Evolutionary conservation across 23 tunicate genomes (phyloP).

Genomic region (Styela clava): DNA sequence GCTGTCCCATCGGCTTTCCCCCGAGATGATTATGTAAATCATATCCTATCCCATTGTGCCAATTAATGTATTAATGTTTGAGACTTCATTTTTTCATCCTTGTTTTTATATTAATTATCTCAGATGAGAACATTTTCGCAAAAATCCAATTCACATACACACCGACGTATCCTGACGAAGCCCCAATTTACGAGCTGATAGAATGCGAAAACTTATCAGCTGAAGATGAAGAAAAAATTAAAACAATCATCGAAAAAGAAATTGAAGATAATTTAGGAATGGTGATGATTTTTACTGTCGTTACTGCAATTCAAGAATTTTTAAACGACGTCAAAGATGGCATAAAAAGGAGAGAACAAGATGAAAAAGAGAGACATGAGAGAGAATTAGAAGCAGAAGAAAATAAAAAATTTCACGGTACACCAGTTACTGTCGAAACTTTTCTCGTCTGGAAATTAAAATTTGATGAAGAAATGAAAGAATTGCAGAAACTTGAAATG

Average conservation of each 20-base stretch:
- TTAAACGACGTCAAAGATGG: constrained; percentile 60
- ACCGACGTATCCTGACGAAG: constrained; percentile 76
- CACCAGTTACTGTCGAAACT: constrained; percentile 80
- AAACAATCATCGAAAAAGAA: constrained; percentile 17
- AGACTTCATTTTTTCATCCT: too few species aligned
- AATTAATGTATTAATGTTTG: too few species aligned
- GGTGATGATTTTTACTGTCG: constrained; percentile 85
- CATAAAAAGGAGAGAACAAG: constrained; percentile 31
- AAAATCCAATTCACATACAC: constrained; percentile 56
- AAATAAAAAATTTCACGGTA: constrained; percentile 90
- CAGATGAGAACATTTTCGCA: constrained; percentile 7
- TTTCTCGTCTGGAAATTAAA: constrained; percentile 84
- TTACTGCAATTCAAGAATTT: constrained; percentile 80
- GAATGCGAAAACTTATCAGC: constrained; percentile 47
- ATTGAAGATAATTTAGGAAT: constrained; percentile 73
- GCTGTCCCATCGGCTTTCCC: too few species aligned
- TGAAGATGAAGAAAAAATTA: constrained; percentile 34
- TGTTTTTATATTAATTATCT: too few species aligned
- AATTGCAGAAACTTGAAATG: constrained; percentile 32
- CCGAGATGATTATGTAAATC: too few species aligned
- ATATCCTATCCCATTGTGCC: too few species aligned
- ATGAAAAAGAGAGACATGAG: constrained; percentile 74
- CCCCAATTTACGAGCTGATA: constrained; percentile 63
- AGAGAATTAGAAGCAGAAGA: constrained; percentile 74
- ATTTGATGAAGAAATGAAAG: constrained; percentile 78